A percentile compares a stretch with the other conserved stretches of the same genome.
phyloP scores from a whole-genome alignment of 1,140 invertebrate genomes.

The Oryzaephilus surinamensis region DNA sequence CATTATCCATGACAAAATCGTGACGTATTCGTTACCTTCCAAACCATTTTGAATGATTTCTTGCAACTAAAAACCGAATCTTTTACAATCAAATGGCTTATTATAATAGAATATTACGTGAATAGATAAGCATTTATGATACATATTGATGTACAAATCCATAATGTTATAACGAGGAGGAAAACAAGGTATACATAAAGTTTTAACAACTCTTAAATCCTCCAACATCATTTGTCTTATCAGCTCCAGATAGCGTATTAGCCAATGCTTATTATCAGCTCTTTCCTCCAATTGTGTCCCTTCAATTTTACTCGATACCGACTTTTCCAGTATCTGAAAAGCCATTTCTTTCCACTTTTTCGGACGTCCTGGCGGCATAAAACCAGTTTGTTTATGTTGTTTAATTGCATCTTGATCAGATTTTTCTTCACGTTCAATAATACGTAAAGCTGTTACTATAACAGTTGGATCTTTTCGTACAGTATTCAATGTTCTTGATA shows the following conservation, averaged over 20 bases:
- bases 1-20: slow-evolving; percentile 83
- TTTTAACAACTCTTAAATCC: slow-evolving; percentile 87
- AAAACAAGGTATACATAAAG: slow-evolving; percentile 86
- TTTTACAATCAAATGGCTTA: too few relatives aligned
- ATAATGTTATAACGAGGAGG: slow-evolving; percentile 93
- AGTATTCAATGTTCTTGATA: slow-evolving; percentile 84
- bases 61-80: too few relatives aligned
- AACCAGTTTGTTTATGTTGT: slow-evolving; percentile 71
- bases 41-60: slow-evolving; percentile 78
- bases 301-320: slow-evolving; percentile 74
- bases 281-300: slow-evolving; percentile 88
- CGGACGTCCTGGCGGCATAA: slow-evolving; percentile 85
- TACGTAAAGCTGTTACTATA: slow-evolving; percentile 90
- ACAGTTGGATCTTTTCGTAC: slow-evolving; percentile 91
- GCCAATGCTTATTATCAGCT: slow-evolving; percentile 89
- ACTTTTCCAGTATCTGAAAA: slow-evolving; percentile 71
- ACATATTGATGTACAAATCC: slow-evolving; percentile 85
- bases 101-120: slow-evolving; percentile 72
- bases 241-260: slow-evolving; percentile 64
- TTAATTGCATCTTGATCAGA: slow-evolving; percentile 69
- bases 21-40: slow-evolving; percentile 95
- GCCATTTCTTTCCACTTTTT: slow-evolving; percentile 87
- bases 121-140: slow-evolving; percentile 76
- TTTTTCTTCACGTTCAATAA: slow-evolving; percentile 95
- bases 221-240: slow-evolving; percentile 80